Evolutionary conservation across 2,113 vertebrate species (phyloP), one percentile per base, ranked within the genome.

Genomic region (Vimba vimba): DNA sequence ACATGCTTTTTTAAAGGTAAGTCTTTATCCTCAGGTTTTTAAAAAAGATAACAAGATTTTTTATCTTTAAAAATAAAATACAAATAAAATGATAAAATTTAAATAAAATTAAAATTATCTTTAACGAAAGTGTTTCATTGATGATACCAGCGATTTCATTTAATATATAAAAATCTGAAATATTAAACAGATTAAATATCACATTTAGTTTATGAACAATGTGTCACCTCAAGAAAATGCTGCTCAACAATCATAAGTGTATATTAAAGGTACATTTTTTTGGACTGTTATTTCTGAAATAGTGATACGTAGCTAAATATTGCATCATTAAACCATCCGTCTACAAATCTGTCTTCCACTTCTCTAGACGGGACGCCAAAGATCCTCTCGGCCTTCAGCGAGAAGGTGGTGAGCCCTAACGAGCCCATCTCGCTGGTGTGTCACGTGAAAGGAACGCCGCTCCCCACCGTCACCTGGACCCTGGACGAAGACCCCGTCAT

Each of bases 321-420:
- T 36, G 66, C 30, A 21, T 25, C 59, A 62, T 62, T 62, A 25
- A 62, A 62, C 23, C 59, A 60, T 12, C 23, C 6, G 71, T 75
- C 43, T 57, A 9, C 55, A 55, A 52, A 77, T 74, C 7, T 73
- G 15, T 78, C 10, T 71, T 45, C 7, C 19, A 23, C 0, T 23
- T 45, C 60, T 69, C 25, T 94, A 99, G 98, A 99, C 4, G 98
- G 98, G 83, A 99, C 98, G 19, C 98, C 98, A 60, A 99, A 99
- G 94, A 99, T 99, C 62, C 95, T 97, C 89, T 97, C 97, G 45
- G 97, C 97, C 85, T 99, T 99, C 91, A 99, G 97, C 2, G 98
- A 99, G 91, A 98, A 99, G 86, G 98, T 99, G 89, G 97, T 99
- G 88, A 99, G 96, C 86, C 97, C 97, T 0, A 97, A 96, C 9